A percentile compares a stretch with the other conserved stretches of the same genome.
Evolutionary conservation across 2,113 vertebrate genomes (phyloP).

Genomic region (Physeter macrocephalus): DNA sequence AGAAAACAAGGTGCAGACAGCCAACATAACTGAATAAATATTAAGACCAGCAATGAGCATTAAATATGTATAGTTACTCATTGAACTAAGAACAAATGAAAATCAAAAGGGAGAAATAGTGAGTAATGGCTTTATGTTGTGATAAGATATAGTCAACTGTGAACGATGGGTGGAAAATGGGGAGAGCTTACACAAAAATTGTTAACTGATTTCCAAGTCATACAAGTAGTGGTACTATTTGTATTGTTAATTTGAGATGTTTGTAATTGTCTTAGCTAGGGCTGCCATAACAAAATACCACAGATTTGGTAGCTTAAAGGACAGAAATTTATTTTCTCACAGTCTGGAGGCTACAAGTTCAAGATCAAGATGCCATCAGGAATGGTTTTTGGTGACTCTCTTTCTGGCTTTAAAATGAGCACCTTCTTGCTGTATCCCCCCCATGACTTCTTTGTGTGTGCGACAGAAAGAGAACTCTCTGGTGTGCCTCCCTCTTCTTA

Average conservation of each 20-base stretch:
- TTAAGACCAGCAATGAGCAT: neutral
- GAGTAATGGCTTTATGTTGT: neutral
- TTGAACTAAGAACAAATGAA: neutral
- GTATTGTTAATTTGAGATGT: neutral
- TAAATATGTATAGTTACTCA: neutral
- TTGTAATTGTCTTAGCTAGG: neutral
- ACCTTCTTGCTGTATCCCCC: neutral
- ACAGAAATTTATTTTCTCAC: neutral
- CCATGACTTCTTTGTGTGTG: neutral
- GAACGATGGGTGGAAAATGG: neutral
- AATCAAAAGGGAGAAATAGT: neutral
- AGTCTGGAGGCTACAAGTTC: neutral
- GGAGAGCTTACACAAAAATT: neutral
- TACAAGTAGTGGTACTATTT: neutral
- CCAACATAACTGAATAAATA: neutral
- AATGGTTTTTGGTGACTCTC: neutral
- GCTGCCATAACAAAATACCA: neutral
- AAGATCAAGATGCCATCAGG: neutral
- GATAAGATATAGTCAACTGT: neutral
- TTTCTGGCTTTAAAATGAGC: neutral
- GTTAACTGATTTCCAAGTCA: neutral
- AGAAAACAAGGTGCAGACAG: neutral
- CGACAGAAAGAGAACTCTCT: neutral
- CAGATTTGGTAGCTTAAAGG: neutral
- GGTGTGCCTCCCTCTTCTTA: neutral